Conservation (phyloP, 2,888 invertebrate genomes). For the Rotaria socialis region DNA sequence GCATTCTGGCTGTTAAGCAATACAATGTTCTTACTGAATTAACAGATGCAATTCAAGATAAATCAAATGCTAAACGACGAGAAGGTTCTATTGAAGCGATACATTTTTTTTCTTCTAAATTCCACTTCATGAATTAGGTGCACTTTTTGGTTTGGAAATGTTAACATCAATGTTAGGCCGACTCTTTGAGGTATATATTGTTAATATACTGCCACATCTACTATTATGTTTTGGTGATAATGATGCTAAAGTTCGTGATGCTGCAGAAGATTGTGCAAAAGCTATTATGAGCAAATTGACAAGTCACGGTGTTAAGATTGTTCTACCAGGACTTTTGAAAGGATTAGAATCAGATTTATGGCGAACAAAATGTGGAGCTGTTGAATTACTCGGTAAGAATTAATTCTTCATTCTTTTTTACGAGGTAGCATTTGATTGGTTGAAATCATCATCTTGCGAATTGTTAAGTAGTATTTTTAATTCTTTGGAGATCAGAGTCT, state of each 20-base stretch:
- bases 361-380: constrained; percentile 82
- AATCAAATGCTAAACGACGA: constrained; percentile 85
- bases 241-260: constrained; percentile 81
- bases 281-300: constrained; percentile 85
- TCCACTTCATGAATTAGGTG: neutral
- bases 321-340: constrained; percentile 82
- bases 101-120: neutral
- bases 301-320: constrained; percentile 92
- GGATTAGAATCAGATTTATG: constrained; percentile 89
- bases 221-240: constrained; percentile 90
- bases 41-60: constrained; percentile 87
- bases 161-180: constrained; percentile 68
- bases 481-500: too few species aligned
- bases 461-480: too few species aligned
- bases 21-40: constrained; percentile 88
- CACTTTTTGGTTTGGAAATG: constrained; percentile 45
- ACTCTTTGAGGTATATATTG: constrained; percentile 95
- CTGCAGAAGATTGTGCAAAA: constrained; percentile 90
- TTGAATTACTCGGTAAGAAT: constrained; percentile 40
- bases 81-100: constrained; percentile 67
- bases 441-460: too few species aligned
- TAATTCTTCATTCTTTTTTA: neutral
- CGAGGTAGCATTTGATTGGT: too few species aligned
- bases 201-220: constrained; percentile 88
- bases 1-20: constrained; percentile 87